Base-by-base conservation (phyloP, 2,113 vertebrate species). In the Hiodon alosoides region DNA sequence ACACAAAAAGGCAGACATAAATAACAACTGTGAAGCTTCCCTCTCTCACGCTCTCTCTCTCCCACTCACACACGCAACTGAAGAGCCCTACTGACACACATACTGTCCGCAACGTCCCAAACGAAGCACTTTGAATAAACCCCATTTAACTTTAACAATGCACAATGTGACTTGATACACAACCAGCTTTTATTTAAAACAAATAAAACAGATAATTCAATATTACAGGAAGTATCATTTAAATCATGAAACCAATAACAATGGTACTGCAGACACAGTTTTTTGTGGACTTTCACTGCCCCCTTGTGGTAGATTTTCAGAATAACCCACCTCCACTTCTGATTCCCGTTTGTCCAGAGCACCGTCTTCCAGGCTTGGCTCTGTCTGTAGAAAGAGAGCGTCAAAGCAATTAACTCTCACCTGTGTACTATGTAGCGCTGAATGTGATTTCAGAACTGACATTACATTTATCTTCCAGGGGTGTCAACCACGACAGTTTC, bases 281-380 rank as follows among this genome's bases (percentile, higher is more conserved):
- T 57, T 17, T 14, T 53, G 16, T 14, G 7, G 51, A 17, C 69
- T 17, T 72, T 5, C 68, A 69, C 69, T 16, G 69, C 76, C 76
- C 69, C 69, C 76, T 51, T 66, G 53, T 77, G 76, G 61, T 17
- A 51, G 7, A 13, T 57, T 31, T 55, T 6, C 13, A 73, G 76
- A 68, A 59, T 61, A 68, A n/a, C 89, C 85, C 79, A 93, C 92
- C 90, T 93, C 92, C 75, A 93, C 92, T 83, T 93, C 92, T 0
- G 92, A 93, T 76, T 94, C 92, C 0, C 91, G 93, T 85, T 91
- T 90, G 78, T 90, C 86, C 81, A 86, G 90, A 71, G 90, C 88
- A 77, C 89, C 82, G 77, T 90, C 89, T 0, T 92, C 91, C 53
- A 90, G 91, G 13, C 93, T 90, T 55, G 84, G 86, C 31, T 87